Evolutionary conservation across 2,797 vertebrate genomes (phyloP).

Genomic region (Tinamus major): DNA sequence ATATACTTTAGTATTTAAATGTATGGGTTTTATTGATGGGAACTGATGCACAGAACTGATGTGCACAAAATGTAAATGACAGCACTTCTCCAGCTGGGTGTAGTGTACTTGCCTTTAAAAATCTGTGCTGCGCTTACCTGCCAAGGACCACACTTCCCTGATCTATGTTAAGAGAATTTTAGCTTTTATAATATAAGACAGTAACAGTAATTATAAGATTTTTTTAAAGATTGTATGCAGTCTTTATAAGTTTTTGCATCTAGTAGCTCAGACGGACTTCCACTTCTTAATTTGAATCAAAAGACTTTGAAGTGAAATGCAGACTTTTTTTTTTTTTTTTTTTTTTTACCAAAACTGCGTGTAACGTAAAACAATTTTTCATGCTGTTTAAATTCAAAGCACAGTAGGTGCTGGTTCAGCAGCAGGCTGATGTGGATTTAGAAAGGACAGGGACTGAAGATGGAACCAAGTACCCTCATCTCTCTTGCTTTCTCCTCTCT

Average conservation of each 20-base stretch:
- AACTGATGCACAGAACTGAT: neutral
- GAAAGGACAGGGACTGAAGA: neutral
- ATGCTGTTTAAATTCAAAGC: neutral
- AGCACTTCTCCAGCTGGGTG: neutral
- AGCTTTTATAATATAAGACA: neutral
- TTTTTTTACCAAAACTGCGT: too few species aligned
- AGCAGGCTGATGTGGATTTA: neutral
- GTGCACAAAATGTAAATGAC: neutral
- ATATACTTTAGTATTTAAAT: rapidly evolving
- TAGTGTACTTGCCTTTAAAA: neutral
- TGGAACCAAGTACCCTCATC: neutral
- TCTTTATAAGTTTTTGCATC: neutral
- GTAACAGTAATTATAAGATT: neutral
- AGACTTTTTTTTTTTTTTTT: neutral
- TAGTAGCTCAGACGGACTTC: neutral
- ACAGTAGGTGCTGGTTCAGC: neutral
- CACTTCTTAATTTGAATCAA: neutral
- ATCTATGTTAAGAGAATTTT: neutral
- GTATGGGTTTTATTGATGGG: neutral
- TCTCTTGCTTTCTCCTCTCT: neutral
- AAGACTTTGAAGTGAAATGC: neutral
- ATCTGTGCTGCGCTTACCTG: neutral
- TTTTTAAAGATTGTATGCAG: neutral
- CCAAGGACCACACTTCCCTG: neutral
- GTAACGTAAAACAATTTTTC: neutral